Conservation (phyloP, 2,113 vertebrate genomes). For the Desmodus rotundus region DNA sequence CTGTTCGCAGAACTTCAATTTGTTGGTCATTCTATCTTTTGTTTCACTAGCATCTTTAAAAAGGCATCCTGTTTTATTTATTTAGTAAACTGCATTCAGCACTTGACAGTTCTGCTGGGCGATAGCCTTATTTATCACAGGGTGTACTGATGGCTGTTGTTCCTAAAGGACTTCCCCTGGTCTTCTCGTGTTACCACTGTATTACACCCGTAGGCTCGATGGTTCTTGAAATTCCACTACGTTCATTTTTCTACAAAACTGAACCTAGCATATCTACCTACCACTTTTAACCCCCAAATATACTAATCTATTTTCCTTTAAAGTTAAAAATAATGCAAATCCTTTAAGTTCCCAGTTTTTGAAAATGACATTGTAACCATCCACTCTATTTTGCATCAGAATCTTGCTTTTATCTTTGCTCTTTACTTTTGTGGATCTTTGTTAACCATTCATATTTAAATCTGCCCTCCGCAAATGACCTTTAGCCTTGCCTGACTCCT, state of each 20-base stretch:
- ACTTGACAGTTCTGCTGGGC: neutral
- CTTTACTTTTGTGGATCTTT: neutral
- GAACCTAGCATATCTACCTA: neutral
- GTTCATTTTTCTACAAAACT: neutral
- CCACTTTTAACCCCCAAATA: neutral
- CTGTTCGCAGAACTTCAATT: neutral
- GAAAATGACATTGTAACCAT: neutral
- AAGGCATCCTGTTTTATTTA: neutral
- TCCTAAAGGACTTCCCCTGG: neutral
- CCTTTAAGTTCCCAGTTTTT: neutral
- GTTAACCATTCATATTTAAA: neutral
- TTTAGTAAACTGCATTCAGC: neutral
- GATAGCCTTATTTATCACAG: neutral
- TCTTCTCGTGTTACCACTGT: neutral
- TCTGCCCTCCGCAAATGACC: neutral
- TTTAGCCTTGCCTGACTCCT: neutral
- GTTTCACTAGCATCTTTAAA: neutral
- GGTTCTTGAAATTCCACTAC: neutral
- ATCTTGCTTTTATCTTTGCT: neutral
- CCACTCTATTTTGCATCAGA: neutral
- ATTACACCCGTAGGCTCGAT: neutral
- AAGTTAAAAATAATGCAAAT: constrained; percentile 1
- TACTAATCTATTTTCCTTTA: neutral
- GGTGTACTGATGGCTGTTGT: neutral
- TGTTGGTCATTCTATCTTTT: neutral